These are phyloP conservation scores for Aphrophora alni DNA, from an alignment of 2,888 invertebrate genomes.

Conservation along the genomic window DNA sequence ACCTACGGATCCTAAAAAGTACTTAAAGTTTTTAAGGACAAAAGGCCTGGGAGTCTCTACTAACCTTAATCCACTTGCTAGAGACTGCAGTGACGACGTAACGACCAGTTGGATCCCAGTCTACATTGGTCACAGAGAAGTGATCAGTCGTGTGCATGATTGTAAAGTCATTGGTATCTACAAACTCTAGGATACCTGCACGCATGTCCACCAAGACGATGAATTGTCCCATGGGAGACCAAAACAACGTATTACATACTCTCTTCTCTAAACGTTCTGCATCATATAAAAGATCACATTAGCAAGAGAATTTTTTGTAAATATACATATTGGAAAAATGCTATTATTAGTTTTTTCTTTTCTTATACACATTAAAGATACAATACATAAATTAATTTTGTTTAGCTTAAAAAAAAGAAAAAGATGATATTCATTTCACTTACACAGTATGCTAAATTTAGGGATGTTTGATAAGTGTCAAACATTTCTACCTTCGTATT, in stretches of 20 bases:
- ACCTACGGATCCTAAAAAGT: no score
- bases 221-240: constrained; percentile 96
- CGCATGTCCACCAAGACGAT: constrained; percentile 89
- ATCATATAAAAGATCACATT: constrained; percentile 41
- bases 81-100: constrained; percentile 96
- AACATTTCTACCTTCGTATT: no score
- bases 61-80: background rate
- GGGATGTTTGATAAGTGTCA: no score
- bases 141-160: constrained; percentile 95
- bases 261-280: constrained; percentile 74
- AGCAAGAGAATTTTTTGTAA: background rate
- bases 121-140: constrained; percentile 92
- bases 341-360: background rate
- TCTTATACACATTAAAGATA: background rate
- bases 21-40: no score
- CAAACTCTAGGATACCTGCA: constrained; percentile 90
- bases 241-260: constrained; percentile 82
- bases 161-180: constrained; percentile 94
- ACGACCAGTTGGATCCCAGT: constrained; percentile 99
- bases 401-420: no score
- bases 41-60: no score
- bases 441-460: no score
- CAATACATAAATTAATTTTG: no score
- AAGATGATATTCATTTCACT: no score
- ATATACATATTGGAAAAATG: background rate